These are phyloP conservation scores for Acrocephalus arundinaceus DNA, from an alignment of 2,113 vertebrate species.

Conservation along the genomic window DNA sequence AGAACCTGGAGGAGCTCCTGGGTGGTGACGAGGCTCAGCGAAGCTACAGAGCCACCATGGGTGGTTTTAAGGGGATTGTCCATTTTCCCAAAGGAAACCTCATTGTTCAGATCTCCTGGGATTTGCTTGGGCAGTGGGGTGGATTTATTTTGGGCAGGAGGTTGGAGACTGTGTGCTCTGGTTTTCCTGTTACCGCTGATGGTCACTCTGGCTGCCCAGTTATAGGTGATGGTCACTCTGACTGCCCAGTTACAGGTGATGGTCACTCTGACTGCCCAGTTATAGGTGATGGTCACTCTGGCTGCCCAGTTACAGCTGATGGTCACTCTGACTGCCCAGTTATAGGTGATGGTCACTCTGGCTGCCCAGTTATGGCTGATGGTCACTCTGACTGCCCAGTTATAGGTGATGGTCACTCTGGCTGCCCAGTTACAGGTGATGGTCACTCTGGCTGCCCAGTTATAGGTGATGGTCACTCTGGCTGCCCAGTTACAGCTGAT, in stretches of 20 bases:
- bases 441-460: not conserved
- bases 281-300: not conserved
- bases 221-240: not conserved
- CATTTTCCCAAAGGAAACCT: not conserved
- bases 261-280: not conserved
- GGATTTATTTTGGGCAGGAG: not conserved
- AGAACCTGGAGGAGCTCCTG: not conserved
- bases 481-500: not conserved
- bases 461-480: not conserved
- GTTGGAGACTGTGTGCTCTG: not conserved
- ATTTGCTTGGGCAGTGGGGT: not conserved
- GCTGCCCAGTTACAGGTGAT: not conserved
- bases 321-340: not conserved
- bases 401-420: not conserved
- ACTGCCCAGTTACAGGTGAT: rapidly evolving
- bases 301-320: not conserved
- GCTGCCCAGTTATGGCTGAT: not conserved
- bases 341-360: not conserved
- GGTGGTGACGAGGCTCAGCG: not conserved
- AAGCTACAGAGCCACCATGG: not conserved
- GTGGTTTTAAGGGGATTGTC: not conserved
- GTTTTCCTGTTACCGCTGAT: not conserved
- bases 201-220: not conserved
- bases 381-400: not conserved
- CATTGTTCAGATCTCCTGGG: not conserved